Conservation (phyloP, 2,888 invertebrate genomes). For the Pyrgus malvae region DNA sequence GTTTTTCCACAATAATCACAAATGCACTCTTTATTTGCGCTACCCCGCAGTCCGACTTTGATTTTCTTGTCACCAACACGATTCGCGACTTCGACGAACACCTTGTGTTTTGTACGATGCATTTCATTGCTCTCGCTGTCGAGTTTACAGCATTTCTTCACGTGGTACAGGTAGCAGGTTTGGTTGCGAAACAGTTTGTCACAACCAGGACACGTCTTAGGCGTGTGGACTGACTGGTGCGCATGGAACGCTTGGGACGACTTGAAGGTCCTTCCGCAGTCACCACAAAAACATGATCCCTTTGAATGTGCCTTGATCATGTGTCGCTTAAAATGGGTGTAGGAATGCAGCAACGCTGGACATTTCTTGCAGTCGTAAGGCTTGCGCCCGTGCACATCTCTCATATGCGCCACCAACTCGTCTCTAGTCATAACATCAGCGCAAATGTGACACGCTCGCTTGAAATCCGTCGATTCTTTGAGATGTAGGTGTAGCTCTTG, state of each 20-base stretch:
- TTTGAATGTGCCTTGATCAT: constrained; percentile 46
- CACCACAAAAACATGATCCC: constrained; percentile 56
- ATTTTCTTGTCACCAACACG: constrained; percentile 44
- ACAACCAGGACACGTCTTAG: constrained; percentile 59
- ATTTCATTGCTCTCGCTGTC: constrained; percentile 43
- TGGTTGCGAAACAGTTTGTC: constrained; percentile 60
- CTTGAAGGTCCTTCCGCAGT: constrained; percentile 61
- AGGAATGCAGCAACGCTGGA: constrained; percentile 49
- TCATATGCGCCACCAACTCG: constrained; percentile 53
- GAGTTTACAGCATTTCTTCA: constrained; percentile 58
- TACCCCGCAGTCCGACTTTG: constrained; percentile 59
- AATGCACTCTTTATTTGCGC: constrained; percentile 52
- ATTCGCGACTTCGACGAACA: constrained; percentile 51
- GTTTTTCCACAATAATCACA: constrained; percentile 69
- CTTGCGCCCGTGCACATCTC: constrained; percentile 42
- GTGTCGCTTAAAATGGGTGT: constrained; percentile 46
- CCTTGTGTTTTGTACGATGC: constrained; percentile 44
- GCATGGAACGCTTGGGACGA: constrained; percentile 53
- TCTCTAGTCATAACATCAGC: constrained; percentile 56
- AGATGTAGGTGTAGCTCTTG: constrained; percentile 57
- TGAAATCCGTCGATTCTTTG: constrained; percentile 56
- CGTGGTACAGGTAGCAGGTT: constrained; percentile 60
- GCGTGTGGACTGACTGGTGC: constrained; percentile 53
- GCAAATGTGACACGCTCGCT: constrained; percentile 62
- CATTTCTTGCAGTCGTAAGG: constrained; percentile 60